Base-by-base conservation (phyloP, 2,113 vertebrate species). In the Platichthys flesus region DNA sequence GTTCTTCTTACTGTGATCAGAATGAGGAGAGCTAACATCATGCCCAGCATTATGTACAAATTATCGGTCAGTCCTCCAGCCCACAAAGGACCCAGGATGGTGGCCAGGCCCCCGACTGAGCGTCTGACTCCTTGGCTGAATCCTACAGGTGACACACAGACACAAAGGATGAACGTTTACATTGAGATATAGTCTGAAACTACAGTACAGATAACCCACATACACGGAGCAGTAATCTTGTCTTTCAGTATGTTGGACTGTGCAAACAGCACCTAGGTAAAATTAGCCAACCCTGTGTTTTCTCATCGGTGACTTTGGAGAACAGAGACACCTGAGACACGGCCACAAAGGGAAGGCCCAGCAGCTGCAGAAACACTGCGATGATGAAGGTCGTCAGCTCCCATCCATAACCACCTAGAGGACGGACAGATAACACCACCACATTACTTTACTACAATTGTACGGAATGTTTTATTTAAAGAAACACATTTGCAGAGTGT, bases 261-360 rank as follows among this genome's bases (percentile, higher is more conserved):
- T 56, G 60, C 37, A n/a, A 60, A 65, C 12, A 12, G 24, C 12
- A 37, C 61, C 64, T 10, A 26, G 14, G 45, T 59, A 55, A 81
- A 69, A 54, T 9, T 70, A 66, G 89, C 88, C 75, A 96, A 31
- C 96, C 95, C 91, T 96, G 96, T 12, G 94, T 96, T 84, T 93
- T 95, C 82, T 95, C 95, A 4, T 95, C 91, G 1, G 95, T 96
- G 75, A 96, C 91, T 92, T 96, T 96, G 67, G 96, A 96, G 83
- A 96, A 96, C 52, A 96, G 94, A 28, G 96, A 95, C 87, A 96
- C 95, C 90, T 96, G 95, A 80, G 95, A 94, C 71, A 96, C 95
- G 0, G 95, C 93, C 20, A 96, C 95, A 1, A 96, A 96, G 31
- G 96, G 95, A 71, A 96, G 93, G 10, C 95, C 96, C 79, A 96